These are phyloP conservation scores for Heteropelma amictum DNA, from an alignment of 2,888 invertebrate species.

Conservation along the genomic window DNA sequence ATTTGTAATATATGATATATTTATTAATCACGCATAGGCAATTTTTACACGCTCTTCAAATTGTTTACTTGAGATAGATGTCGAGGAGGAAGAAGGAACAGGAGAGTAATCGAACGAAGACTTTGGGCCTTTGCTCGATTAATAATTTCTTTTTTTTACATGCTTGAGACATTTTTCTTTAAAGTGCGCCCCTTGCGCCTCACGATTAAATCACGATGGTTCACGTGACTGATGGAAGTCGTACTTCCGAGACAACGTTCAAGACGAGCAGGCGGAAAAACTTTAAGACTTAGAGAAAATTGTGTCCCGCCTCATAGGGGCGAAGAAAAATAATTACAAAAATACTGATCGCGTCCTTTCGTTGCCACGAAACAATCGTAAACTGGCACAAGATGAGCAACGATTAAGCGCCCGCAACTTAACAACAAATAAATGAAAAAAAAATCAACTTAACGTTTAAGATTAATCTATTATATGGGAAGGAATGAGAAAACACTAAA, in stretches of 20 bases:
- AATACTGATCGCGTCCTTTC: slow-evolving; percentile 22
- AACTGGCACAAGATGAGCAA: slow-evolving; percentile 28
- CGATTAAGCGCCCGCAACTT: slow-evolving; percentile 59
- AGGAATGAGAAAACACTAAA: slow-evolving; percentile 53
- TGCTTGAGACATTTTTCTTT: slow-evolving; percentile 3
- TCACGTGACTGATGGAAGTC: slow-evolving; percentile 2
- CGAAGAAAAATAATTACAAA: slow-evolving; percentile 34
- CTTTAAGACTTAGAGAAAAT: slow-evolving; percentile 18
- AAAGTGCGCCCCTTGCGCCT: slow-evolving; percentile 27
- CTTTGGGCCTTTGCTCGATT: background rate
- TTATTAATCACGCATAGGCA: slow-evolving; percentile 42
- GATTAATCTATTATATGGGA: slow-evolving; percentile 65
- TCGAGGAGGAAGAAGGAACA: slow-evolving; percentile 29
- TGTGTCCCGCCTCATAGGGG: slow-evolving; percentile 32
- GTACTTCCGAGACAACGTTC: background rate
- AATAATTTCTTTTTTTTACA: background rate
- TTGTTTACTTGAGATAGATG: slow-evolving; percentile 23
- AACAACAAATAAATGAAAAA: slow-evolving; percentile 47
- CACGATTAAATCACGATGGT: slow-evolving; percentile 6
- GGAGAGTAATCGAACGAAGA: slow-evolving; percentile 20
- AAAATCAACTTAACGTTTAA: slow-evolving; percentile 68
- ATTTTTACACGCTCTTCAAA: slow-evolving; percentile 35
- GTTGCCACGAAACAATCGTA: slow-evolving; percentile 23
- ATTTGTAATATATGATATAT: slow-evolving; percentile 33
- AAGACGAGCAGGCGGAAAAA: background rate